A percentile compares a stretch with the other conserved stretches of the same genome.
phyloP scores from a whole-genome alignment of 92 coral and sea anemone genomes.

The Porites divaricata region DNA sequence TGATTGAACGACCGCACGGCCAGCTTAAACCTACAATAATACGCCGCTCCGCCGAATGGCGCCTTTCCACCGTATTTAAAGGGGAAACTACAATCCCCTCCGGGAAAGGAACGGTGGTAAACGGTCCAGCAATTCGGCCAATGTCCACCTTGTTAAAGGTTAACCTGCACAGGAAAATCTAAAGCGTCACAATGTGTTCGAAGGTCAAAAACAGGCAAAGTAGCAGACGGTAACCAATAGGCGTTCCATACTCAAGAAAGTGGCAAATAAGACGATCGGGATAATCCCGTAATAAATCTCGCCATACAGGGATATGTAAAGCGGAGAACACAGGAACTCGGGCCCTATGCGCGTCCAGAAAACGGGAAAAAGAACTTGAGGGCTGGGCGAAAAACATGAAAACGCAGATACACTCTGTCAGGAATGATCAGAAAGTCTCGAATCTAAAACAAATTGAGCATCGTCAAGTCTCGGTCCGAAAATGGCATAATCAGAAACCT shows the following conservation, averaged over 20 bases:
- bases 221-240: constrained; percentile 16
- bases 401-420: not conserved
- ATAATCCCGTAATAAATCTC: not conserved
- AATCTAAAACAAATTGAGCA: constrained; percentile 9
- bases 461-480: constrained; percentile 10
- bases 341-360: too few species aligned
- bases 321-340: constrained; percentile 5
- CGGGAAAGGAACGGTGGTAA: constrained; percentile 1
- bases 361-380: too few species aligned
- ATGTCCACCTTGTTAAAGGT: not conserved
- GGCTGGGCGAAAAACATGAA: too few species aligned
- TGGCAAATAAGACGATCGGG: constrained; percentile 29
- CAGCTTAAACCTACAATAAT: constrained; percentile 47
- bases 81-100: constrained; percentile 7
- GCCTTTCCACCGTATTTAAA: not conserved
- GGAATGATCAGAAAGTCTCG: not conserved
- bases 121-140: constrained; percentile 3
- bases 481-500: constrained; percentile 4
- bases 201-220: constrained; percentile 3
- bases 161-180: not conserved
- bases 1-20: constrained; percentile 50
- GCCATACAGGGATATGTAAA: constrained; percentile 1
- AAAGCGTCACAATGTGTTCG: constrained; percentile 33
- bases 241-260: constrained; percentile 40
- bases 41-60: constrained; percentile 13